phyloP scores from a whole-genome alignment of 2,113 vertebrate species.

The Tenebrosternarchus preto region DNA sequence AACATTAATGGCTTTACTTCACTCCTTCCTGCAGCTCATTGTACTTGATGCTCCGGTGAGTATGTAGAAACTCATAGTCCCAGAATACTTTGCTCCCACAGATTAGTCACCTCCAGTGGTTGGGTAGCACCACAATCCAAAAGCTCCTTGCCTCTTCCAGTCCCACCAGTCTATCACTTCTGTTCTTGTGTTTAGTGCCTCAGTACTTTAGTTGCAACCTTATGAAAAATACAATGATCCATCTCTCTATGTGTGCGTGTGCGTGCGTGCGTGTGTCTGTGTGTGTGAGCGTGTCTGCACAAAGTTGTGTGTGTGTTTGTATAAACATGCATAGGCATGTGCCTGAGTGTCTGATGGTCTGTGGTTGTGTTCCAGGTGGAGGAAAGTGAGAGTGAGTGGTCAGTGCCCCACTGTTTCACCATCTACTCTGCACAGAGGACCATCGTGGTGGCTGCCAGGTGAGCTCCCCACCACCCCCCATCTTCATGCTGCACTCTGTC shows the following conservation, averaged over 20 bases:
- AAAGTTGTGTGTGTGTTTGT: not conserved
- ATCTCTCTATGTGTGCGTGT: not conserved
- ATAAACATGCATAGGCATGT: not conserved
- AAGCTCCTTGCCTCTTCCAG: not conserved
- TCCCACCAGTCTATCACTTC: not conserved
- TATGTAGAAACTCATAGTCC: conserved; percentile 61
- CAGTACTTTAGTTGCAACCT: not conserved
- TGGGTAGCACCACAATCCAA: too few relatives aligned
- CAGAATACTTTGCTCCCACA: conserved; percentile 30
- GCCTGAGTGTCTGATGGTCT: not conserved
- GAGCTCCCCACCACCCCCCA: conserved; percentile 34
- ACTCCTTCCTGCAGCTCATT: conserved; percentile 85
- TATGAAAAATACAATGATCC: not conserved
- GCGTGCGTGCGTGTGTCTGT: not conserved
- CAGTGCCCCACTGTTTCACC: conserved; percentile 91
- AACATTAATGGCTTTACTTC: conserved; percentile 72
- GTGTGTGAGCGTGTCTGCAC: not conserved
- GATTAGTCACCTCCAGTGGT: not conserved
- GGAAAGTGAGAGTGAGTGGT: conserved; percentile 85
- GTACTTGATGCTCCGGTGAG: conserved; percentile 93
- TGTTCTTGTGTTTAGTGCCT: not conserved
- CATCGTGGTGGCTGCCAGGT: conserved; percentile 94
- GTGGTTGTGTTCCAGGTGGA: conserved; percentile 84
- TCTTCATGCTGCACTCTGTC: too few relatives aligned
- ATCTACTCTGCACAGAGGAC: conserved; percentile 93